phyloP scores from a whole-genome alignment of 2,888 invertebrate species.

The Adineta ricciae region DNA sequence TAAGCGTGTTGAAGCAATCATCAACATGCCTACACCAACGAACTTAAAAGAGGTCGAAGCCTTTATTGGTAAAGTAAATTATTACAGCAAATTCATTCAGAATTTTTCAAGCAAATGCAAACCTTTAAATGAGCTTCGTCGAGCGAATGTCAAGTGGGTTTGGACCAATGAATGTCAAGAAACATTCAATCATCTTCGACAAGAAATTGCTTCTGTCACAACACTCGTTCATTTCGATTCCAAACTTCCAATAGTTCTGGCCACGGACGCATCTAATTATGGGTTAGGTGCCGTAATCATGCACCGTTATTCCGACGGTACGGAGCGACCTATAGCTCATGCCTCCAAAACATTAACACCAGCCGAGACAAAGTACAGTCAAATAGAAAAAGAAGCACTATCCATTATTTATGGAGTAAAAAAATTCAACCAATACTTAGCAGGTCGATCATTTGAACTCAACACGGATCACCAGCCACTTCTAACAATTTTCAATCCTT shows the following conservation, averaged over 20 bases:
- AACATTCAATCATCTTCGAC: no score
- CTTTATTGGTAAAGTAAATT: slow-evolving; percentile 40
- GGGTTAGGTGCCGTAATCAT: slow-evolving; percentile 44
- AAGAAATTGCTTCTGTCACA: slow-evolving; percentile 28
- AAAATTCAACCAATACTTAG: slow-evolving; percentile 3
- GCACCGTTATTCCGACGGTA: slow-evolving; percentile 37
- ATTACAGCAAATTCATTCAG: slow-evolving; percentile 39
- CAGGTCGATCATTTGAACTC: background rate
- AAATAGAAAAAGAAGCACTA: background rate
- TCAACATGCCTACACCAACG: slow-evolving; percentile 38
- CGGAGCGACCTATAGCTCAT: background rate
- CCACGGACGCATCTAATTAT: slow-evolving; percentile 46
- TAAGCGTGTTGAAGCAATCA: slow-evolving; percentile 38
- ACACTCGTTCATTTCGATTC: slow-evolving; percentile 42
- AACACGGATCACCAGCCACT: background rate
- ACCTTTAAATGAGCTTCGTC: slow-evolving; percentile 37
- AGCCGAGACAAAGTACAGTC: background rate
- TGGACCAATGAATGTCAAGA: background rate
- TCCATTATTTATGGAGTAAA: background rate
- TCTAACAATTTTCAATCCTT: background rate
- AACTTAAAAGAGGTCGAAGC: slow-evolving; percentile 38
- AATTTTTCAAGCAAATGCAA: slow-evolving; percentile 36
- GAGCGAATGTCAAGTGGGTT: no score
- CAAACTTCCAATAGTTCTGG: slow-evolving; percentile 39
- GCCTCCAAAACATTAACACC: background rate